These are phyloP conservation scores for Melanotaenia duboulayi DNA, from an alignment of 2,113 vertebrate genomes.

Conservation along the genomic window DNA sequence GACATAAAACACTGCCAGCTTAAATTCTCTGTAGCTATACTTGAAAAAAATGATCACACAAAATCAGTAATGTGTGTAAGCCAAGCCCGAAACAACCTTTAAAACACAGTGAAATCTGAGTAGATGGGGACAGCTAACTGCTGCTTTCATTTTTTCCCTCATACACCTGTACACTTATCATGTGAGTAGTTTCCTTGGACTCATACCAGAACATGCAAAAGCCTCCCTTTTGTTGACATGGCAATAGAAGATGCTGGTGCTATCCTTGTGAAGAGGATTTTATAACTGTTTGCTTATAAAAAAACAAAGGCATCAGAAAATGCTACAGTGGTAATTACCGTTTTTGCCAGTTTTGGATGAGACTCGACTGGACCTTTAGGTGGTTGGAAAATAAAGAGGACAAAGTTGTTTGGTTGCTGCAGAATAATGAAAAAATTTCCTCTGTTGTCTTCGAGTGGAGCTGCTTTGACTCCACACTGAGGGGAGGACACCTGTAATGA, in stretches of 20 bases:
- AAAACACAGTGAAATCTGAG: no score
- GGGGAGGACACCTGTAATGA: not conserved
- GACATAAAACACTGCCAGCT: slow-evolving; percentile 9
- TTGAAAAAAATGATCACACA: not conserved
- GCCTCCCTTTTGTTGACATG: not conserved
- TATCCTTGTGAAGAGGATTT: not conserved
- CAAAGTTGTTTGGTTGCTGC: not conserved
- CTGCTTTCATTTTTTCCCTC: no score
- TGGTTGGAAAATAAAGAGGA: no score
- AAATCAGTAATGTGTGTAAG: no score
- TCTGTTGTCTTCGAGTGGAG: not conserved
- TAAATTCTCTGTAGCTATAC: not conserved
- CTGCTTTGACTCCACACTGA: not conserved
- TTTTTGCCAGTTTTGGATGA: no score
- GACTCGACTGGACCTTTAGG: no score
- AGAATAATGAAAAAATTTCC: not conserved
- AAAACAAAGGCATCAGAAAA: not conserved
- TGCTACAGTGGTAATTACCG: not conserved
- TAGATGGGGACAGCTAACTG: no score
- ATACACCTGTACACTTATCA: no score
- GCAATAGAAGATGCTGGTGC: not conserved
- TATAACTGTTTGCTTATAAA: not conserved
- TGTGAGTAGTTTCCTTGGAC: not conserved
- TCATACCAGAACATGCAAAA: not conserved
- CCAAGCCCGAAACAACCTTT: no score